Percentiles rank a stretch among this genome's conserved stretches.
These are phyloP conservation scores for Cheirogaleus medius DNA, from an alignment of 2,113 vertebrate species.

Conservation along the genomic window DNA sequence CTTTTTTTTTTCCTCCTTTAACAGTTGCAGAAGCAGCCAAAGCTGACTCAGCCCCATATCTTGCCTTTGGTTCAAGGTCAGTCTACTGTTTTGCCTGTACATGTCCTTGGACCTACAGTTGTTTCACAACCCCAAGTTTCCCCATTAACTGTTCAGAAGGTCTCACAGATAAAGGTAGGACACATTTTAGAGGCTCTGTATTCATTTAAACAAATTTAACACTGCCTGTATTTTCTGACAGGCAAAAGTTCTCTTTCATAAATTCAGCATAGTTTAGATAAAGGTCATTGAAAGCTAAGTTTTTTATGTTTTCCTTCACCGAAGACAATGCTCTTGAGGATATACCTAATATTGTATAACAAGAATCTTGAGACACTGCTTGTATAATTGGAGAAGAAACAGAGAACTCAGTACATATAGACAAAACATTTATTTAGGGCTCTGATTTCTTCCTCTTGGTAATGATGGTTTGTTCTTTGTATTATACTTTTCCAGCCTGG, in stretches of 20 bases:
- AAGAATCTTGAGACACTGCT: constrained; percentile 33
- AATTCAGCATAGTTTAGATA: constrained; percentile 15
- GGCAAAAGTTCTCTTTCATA: neutral
- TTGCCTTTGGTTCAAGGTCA: constrained; percentile 83
- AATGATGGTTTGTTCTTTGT: constrained; percentile 33
- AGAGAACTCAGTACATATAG: neutral
- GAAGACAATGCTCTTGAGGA: constrained; percentile 6
- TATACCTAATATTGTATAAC: constrained; percentile 24
- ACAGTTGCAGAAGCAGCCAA: constrained; percentile 69
- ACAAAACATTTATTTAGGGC: constrained; percentile 16
- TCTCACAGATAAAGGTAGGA: constrained; percentile 86
- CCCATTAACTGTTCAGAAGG: constrained; percentile 84
- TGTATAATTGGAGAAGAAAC: constrained; percentile 38
- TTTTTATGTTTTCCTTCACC: constrained; percentile 31
- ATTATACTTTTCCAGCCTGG: constrained; percentile 15
- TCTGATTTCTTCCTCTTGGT: constrained; percentile 9
- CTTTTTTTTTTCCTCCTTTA: constrained; percentile 40
- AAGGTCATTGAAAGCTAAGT: constrained; percentile 37
- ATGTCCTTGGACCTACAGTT: constrained; percentile 83
- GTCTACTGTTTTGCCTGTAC: constrained; percentile 80
- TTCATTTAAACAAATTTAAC: constrained; percentile 40
- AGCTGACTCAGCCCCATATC: constrained; percentile 80
- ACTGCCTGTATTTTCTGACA: constrained; percentile 41
- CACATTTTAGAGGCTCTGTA: constrained; percentile 23
- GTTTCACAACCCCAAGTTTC: constrained; percentile 85